Conservation (phyloP, 2,888 invertebrate species). For the Kryphioiulus occultus region DNA sequence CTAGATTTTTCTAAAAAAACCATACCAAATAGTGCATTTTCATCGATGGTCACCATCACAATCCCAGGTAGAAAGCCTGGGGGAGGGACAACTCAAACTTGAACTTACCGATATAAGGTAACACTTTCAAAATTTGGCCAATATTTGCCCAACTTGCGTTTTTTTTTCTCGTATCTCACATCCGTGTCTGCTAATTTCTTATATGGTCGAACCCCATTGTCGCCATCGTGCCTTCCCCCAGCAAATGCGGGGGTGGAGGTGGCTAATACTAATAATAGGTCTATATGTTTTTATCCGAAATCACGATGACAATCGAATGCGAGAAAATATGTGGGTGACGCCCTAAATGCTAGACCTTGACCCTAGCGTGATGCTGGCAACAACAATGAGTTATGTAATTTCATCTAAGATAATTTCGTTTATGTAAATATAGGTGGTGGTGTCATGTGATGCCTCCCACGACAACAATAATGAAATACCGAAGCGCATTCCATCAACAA, state of each 20-base stretch:
- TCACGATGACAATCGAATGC: slow-evolving; percentile 25
- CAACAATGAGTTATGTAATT: slow-evolving; percentile 31
- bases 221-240: neutral
- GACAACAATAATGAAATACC: slow-evolving; percentile 35
- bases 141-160: neutral
- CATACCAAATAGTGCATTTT: neutral
- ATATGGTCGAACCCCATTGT: neutral
- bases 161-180: neutral
- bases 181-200: slow-evolving; percentile 19
- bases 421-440: slow-evolving; percentile 35
- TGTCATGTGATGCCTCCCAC: slow-evolving; percentile 31
- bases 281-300: neutral
- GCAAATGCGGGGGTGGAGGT: neutral
- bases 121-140: slow-evolving; percentile 26
- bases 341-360: slow-evolving; percentile 31
- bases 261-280: slow-evolving; percentile 24
- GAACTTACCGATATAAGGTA: neutral
- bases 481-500: slow-evolving; percentile 25
- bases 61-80: neutral
- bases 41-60: neutral
- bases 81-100: neutral
- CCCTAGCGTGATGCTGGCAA: neutral
- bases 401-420: slow-evolving; percentile 25
- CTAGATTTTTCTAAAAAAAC: neutral
- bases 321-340: slow-evolving; percentile 10